Evolutionary conservation across 2,888 invertebrate genomes (phyloP).

Genomic region (Lacanobia wlatinum): DNA sequence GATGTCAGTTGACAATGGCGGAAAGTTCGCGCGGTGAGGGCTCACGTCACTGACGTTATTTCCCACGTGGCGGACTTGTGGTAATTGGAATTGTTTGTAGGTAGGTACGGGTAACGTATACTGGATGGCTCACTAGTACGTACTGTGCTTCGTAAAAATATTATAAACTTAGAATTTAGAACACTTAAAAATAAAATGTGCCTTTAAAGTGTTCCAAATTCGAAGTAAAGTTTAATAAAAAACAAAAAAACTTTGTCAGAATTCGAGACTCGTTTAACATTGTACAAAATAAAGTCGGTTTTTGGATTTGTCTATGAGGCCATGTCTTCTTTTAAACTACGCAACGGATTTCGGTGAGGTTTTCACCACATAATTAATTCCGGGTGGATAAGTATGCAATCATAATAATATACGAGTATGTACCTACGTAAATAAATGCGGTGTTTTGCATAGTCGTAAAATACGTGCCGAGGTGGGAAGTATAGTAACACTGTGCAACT

Average conservation of each 20-base stretch:
- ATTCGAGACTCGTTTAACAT: no score
- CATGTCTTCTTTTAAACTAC: no score
- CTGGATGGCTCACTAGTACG: background rate
- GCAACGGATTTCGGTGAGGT: background rate
- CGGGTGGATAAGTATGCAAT: no score
- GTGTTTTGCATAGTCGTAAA: no score
- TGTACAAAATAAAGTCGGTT: no score
- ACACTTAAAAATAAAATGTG: background rate
- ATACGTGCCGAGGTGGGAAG: no score
- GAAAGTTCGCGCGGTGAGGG: constrained; percentile 37
- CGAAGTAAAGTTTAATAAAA: background rate
- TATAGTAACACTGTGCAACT: no score
- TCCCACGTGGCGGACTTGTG: constrained; percentile 58
- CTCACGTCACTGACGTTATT: constrained; percentile 58
- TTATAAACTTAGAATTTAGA: no score
- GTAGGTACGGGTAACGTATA: background rate
- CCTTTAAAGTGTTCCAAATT: background rate
- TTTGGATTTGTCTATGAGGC: no score
- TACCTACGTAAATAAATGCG: no score
- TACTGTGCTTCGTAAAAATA: background rate
- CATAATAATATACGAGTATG: no score
- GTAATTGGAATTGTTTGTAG: constrained; percentile 64
- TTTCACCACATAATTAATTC: background rate
- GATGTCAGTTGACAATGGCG: constrained; percentile 33
- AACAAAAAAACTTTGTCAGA: no score